These are phyloP conservation scores for Nymphalis urticae DNA, from an alignment of 2,888 invertebrate genomes.

Conservation along the genomic window DNA sequence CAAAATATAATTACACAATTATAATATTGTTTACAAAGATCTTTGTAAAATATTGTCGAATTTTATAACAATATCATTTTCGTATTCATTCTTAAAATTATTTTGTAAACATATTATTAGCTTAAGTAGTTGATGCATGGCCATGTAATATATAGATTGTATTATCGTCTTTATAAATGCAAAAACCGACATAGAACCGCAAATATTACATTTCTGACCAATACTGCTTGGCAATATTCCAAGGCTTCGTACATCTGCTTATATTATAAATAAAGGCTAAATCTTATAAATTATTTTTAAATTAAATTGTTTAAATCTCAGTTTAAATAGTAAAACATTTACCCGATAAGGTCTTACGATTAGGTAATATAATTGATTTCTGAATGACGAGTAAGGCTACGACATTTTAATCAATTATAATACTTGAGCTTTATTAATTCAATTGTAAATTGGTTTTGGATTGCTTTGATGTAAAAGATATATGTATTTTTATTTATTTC, in stretches of 20 bases:
- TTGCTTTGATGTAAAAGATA: too few species aligned
- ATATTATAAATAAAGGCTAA: slow-evolving; percentile 17
- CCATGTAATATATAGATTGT: not conserved
- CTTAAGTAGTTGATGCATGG: not conserved
- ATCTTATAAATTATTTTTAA: not conserved
- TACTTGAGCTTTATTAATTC: too few species aligned
- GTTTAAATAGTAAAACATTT: not conserved
- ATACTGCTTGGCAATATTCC: slow-evolving; percentile 24
- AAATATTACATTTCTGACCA: slow-evolving; percentile 21
- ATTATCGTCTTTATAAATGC: slow-evolving; percentile 1
- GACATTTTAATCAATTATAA: too few species aligned
- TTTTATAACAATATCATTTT: slow-evolving; percentile 9
- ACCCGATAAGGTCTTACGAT: not conserved
- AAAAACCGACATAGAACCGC: slow-evolving; percentile 11
- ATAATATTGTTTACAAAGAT: slow-evolving; percentile 14
- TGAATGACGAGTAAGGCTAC: not conserved
- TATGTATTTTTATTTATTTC: too few species aligned
- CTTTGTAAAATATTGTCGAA: not conserved
- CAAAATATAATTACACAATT: slow-evolving; percentile 25
- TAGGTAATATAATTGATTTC: not conserved
- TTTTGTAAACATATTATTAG: not conserved
- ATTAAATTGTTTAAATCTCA: not conserved
- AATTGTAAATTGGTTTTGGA: too few species aligned
- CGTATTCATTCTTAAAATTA: not conserved
- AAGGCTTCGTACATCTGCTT: slow-evolving; percentile 22